Conservation (phyloP, 2,888 invertebrate species). For the Serripes groenlandicus region DNA sequence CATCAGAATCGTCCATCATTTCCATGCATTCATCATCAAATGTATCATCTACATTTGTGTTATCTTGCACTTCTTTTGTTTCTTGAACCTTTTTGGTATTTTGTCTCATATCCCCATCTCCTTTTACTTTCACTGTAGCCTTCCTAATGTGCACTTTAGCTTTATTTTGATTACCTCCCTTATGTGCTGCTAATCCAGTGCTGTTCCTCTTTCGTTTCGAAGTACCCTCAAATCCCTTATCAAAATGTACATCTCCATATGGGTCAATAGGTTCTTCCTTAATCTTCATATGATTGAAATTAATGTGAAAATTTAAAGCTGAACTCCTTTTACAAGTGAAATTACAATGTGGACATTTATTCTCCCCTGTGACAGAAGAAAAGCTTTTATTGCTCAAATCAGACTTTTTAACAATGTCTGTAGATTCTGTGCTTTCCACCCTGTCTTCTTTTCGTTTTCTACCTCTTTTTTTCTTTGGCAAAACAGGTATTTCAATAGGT, state of each 20-base stretch:
- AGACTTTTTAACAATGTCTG: not conserved
- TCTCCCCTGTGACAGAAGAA: not conserved
- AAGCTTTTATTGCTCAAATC: not conserved
- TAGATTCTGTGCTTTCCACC: not conserved
- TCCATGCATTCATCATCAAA: not conserved
- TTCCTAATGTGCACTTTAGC: not conserved
- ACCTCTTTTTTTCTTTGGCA: not conserved
- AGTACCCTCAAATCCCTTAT: not conserved
- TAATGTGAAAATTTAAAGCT: conserved; percentile 62
- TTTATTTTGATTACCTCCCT: not conserved
- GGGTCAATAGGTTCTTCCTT: conserved; percentile 32
- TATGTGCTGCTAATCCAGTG: not conserved
- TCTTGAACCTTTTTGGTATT: not conserved
- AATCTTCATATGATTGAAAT: conserved; percentile 56
- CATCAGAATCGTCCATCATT: conserved; percentile 17
- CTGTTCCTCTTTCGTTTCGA: not conserved
- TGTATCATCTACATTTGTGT: not conserved
- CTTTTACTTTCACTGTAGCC: not conserved
- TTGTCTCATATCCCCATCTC: not conserved
- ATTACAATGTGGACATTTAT: conserved; percentile 56
- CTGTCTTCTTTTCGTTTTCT: conserved; percentile 7
- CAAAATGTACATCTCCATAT: not conserved
- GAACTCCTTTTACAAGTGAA: conserved; percentile 52
- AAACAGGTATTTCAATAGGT: not conserved
- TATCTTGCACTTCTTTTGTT: not conserved